Conservation (phyloP, 2,113 vertebrate genomes). For the Passer domesticus region DNA sequence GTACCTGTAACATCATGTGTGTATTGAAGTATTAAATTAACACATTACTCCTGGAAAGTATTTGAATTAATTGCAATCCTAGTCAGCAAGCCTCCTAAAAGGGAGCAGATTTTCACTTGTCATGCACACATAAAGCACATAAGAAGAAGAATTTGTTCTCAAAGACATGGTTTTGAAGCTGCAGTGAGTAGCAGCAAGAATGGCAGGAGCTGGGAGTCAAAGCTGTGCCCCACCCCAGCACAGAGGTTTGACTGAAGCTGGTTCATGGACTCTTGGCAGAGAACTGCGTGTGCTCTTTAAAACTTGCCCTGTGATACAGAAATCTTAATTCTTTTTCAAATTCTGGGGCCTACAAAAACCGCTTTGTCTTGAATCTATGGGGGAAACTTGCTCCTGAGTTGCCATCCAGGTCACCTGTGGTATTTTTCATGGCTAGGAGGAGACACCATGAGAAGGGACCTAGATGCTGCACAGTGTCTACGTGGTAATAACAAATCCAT, state of each 20-base stretch:
- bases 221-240: accelerated
- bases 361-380: background rate
- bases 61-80: background rate
- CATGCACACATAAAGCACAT: background rate
- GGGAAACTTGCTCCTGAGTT: background rate
- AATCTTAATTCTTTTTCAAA: background rate
- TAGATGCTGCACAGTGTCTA: background rate
- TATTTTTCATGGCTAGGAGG: background rate
- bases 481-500: accelerated
- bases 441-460: background rate
- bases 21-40: background rate
- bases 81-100: background rate
- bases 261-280: background rate
- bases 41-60: background rate
- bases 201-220: background rate
- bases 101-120: background rate
- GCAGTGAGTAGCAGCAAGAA: accelerated
- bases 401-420: background rate
- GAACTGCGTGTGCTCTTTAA: background rate
- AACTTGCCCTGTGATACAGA: background rate
- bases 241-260: background rate
- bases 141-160: background rate
- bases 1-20: background rate
- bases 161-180: background rate
- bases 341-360: background rate